Evolutionary conservation across 2,888 invertebrate genomes (phyloP).

Genomic region (Aphidoletes aphidimyza): DNA sequence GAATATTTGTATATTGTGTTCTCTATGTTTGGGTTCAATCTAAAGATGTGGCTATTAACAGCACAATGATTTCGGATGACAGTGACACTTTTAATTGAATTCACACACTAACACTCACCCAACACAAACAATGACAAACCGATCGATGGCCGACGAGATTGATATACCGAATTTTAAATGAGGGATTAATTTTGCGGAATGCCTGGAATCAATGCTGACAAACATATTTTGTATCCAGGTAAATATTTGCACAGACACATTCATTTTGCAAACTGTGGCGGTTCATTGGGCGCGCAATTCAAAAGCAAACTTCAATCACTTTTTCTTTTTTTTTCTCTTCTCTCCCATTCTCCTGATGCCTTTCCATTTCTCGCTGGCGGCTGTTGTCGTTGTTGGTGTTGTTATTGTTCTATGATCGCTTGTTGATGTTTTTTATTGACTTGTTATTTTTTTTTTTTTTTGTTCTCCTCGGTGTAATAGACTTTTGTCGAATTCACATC

Average conservation of each 20-base stretch:
- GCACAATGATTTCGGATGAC: neutral
- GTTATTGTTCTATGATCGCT: neutral
- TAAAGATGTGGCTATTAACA: neutral
- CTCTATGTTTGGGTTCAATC: too few species aligned
- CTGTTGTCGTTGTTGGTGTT: too few species aligned
- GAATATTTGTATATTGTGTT: neutral
- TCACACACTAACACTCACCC: neutral
- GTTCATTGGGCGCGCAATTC: neutral
- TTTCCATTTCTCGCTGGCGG: neutral
- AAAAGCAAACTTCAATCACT: conserved; percentile 1
- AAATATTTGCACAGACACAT: conserved; percentile 31
- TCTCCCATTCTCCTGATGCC: neutral
- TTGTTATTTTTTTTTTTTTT: too few species aligned
- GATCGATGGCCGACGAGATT: neutral
- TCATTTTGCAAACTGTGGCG: neutral
- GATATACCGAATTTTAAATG: neutral
- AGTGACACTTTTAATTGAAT: conserved; percentile 27
- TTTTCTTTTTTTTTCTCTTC: neutral
- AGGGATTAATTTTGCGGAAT: neutral
- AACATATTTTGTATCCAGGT: neutral
- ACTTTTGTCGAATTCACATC: neutral
- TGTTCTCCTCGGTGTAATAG: neutral
- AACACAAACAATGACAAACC: neutral
- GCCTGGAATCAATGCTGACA: conserved; percentile 28
- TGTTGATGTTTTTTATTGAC: neutral